Base-by-base conservation (phyloP, 2,888 invertebrate genomes). In the Lasioglossum villosulum region DNA sequence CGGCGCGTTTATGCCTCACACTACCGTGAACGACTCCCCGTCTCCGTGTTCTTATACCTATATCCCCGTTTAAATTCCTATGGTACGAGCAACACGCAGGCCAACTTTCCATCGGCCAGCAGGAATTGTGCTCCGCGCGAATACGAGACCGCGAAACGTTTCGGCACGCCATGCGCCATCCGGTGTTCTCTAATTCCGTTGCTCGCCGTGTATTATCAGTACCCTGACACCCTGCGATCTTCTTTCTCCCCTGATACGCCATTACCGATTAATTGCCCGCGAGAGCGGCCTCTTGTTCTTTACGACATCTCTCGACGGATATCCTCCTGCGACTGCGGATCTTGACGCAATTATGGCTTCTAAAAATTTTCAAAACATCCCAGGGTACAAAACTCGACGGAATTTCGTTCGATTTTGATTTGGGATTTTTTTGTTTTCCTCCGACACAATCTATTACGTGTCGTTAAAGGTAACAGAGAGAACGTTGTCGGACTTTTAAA, bases 21-120 rank as follows among this genome's bases (percentile, higher is more conserved):
- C 94, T 94, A 94, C 93, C 93, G 92, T 91, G 93, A 91, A 89
- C 90, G 91, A 90, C 89, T 93, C 93, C 92, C 92, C 93, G 92
- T 93, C 92, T 92, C 91, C 90, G 92, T 90, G 90, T 92, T 94
- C 94, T 94, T 94, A 94, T 94, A 94, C 94, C 92, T 93, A 93
- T 93, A 94, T 93, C 94, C 94, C 94, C 94, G 92, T 94, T 90
- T 92, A 93, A 93, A 93, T 92, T 93, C 93, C 92, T 92, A 86
- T 88, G 90, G 89, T 86, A 92, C 90, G 84, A 86, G 82, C 87
- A 81, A 74, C 86, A 87, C 89, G 84, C 89, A 87, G 89, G 88
- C 89, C 90, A 90, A 91, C 91, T 91, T 91, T 91, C 91, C 91
- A 90, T 91, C 91, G 89, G 88, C 75, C 80, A 82, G 86, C 88